Evolutionary conservation across 2,797 vertebrate species (phyloP).

Genomic region (Rhincodon typus): DNA sequence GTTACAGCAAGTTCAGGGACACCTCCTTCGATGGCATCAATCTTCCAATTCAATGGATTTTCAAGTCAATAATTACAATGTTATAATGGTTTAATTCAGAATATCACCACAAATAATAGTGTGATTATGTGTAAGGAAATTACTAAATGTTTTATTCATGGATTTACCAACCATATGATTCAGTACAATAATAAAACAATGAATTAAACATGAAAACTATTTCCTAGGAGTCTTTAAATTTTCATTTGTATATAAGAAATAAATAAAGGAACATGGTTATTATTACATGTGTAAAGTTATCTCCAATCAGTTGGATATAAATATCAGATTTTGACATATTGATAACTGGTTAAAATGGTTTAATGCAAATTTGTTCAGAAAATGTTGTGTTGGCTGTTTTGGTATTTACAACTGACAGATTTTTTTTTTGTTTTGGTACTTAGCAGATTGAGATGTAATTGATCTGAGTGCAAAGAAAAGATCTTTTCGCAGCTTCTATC

Average conservation of each 20-base stretch:
- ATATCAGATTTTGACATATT: background rate
- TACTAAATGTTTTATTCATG: conserved; percentile 28
- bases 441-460: background rate
- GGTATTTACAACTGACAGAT: conserved; percentile 1
- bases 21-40: background rate
- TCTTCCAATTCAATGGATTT: background rate
- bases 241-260: conserved; percentile 9
- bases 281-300: background rate
- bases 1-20: background rate
- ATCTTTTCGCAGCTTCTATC: background rate
- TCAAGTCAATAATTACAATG: background rate
- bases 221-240: background rate
- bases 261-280: background rate
- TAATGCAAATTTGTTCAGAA: background rate
- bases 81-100: conserved; percentile 5
- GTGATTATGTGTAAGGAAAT: background rate
- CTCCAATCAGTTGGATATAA: background rate
- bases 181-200: background rate
- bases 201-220: conserved; percentile 19
- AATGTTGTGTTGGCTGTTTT: background rate
- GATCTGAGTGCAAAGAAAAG: background rate
- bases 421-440: conserved; percentile 2
- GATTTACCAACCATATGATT: background rate
- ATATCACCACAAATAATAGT: background rate
- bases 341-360: background rate